Evolutionary conservation across 2,797 vertebrate species (phyloP), one percentile per base, ranked within the genome.

Genomic region (Holocentrus rufus): DNA sequence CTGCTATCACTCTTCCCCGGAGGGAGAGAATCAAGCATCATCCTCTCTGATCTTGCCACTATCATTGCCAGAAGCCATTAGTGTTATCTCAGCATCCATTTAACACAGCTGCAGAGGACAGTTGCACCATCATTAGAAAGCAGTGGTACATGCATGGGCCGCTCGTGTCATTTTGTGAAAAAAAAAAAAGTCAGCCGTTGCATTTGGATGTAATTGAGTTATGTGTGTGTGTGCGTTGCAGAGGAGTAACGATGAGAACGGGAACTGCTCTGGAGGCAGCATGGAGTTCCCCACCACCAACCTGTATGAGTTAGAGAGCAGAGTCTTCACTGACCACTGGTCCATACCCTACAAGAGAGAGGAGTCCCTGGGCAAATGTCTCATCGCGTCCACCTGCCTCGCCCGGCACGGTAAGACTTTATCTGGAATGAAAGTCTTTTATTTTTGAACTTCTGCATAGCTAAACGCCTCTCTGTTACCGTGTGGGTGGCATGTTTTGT

Each of bases 261-360:
- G 98, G 55, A 99, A 99, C 90, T 98, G 97, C 91, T 96, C 97
- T 0, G 95, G 95, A 22, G 95, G 95, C 90, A 96, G 94, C 80
- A 96, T 99, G 92, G 98, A 99, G 91, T 99, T 99, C 87, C 98
- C 98, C 89, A 98, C 97, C 91, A 99, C 98, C 52, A 99, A 99
- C 88, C 91, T 99, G 81, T 99, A 99, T 42, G 98, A 99, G 83
- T 91, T 99, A 93, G 98, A 99, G 92, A 98, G 97, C 87, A 94
- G 98, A 36, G 98, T 99, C 84, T 93, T 99, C 76, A 99, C 98
- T 18, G 98, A 99, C 87, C 98, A 99, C 85, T 99, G 98, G 98
- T 99, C 98, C 74, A 99, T 99, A 83, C 98, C 98, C 1, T 99
- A 99, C 87, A 99, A 99, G 90, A 90, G 97, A 67, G 97, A 99